Evolutionary conservation across 2,888 invertebrate genomes (phyloP), one percentile per base, ranked within the genome.

Genomic region (Acleris emargana): DNA sequence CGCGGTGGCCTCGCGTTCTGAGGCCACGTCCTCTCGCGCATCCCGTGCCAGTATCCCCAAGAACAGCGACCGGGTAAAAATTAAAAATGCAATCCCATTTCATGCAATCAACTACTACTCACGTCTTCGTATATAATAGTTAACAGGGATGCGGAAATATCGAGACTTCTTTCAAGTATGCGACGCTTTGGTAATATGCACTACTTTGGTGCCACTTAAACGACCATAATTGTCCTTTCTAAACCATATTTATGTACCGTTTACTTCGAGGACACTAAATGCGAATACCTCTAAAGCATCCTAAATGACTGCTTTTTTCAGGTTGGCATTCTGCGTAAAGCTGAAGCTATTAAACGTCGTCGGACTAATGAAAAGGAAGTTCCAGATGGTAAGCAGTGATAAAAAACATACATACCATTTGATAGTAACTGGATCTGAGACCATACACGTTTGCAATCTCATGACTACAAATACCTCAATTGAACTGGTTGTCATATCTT

Each of bases 311-410:
- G 9, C 13, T 38, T 52, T 28, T 28, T 54, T 76, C 70, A 58
- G 66, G 61, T 77, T 28, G 76, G 70, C 54, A 83, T 87, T 52
- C 47, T 87, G 42, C 78, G 79, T 28, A 88, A 83, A 79, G 81
- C 80, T 9, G 87, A 88, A 71, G 87, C 86, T 73, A 69, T 85
- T 2, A 90, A 88, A 72, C 77, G 81, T 16, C 84, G 83, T 16
- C 84, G 83, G 75, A 69, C 69, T 13, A 58, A 69, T 22, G 75
- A 75, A 57, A 77, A 73, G 52, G 73, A 69, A 54, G 18, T 51
- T n/a, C 45, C 54, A 22, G 47, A 16, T 28, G 57, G 68, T 69
- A 49, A 68, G 47, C 54, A n/a, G 7, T 5, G 5, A 16, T 20
- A 22, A n/a, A 42, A 3, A n/a, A 43, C 13, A 4, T 11, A 3